A percentile compares a stretch with the other conserved stretches of the same genome.
Evolutionary conservation across 2,888 invertebrate species (phyloP).

Genomic region (Dioctria linearis): DNA sequence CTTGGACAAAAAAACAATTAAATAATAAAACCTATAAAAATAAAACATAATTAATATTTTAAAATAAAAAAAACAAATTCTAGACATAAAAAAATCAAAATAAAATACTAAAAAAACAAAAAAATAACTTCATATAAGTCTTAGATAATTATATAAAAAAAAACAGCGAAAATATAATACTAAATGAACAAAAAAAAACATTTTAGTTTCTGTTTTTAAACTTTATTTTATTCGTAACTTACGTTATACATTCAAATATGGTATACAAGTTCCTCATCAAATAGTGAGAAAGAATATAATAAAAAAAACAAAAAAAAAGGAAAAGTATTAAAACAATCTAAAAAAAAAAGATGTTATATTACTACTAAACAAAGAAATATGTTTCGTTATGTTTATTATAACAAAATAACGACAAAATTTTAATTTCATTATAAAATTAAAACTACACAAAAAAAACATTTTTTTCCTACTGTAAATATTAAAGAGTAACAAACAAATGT

Average conservation of each 20-base stretch:
- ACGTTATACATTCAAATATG: constrained; percentile 71
- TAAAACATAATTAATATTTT: background rate
- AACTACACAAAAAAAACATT: constrained; percentile 26
- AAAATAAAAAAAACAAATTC: constrained; percentile 17
- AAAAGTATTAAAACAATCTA: constrained; percentile 21
- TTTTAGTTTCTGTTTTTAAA: constrained; percentile 62
- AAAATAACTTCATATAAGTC: background rate
- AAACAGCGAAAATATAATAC: constrained; percentile 31
- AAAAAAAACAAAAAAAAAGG: constrained; percentile 24
- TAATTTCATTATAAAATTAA: background rate
- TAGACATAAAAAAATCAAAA: background rate
- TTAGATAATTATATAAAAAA: constrained; percentile 34
- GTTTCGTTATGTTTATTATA: constrained; percentile 38
- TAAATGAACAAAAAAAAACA: constrained; percentile 52
- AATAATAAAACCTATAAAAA: background rate
- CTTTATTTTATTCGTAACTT: constrained; percentile 64
- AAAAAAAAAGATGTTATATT: constrained; percentile 37
- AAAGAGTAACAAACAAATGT: too few species aligned
- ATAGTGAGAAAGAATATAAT: constrained; percentile 65
- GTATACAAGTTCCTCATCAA: constrained; percentile 84
- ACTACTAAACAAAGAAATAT: constrained; percentile 41
- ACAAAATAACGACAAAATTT: background rate
- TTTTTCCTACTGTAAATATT: constrained; percentile 1
- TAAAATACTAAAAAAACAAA: constrained; percentile 6
- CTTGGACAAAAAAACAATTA: constrained; percentile 11